Evolutionary conservation across 2,797 vertebrate species (phyloP).

Genomic region (Triplophysa yarkandensis): DNA sequence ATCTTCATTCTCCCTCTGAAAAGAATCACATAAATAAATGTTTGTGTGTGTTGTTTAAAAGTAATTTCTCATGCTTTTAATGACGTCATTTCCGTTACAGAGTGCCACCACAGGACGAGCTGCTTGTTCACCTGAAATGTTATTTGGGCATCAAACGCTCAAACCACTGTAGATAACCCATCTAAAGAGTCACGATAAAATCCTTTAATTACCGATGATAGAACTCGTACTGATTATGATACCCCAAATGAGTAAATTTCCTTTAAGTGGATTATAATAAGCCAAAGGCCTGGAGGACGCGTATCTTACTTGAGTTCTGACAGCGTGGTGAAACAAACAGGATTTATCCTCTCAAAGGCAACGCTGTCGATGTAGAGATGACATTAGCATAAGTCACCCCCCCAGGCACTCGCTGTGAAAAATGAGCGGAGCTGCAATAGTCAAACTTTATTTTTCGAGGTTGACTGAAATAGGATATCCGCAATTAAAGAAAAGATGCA

Average conservation of each 20-base stretch:
- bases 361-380: slow-evolving; percentile 57
- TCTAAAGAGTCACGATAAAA: slow-evolving; percentile 39
- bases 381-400: slow-evolving; percentile 63
- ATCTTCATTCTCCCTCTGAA: too few species aligned
- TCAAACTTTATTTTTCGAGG: slow-evolving; percentile 59
- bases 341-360: slow-evolving; percentile 52
- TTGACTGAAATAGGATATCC: slow-evolving; percentile 47
- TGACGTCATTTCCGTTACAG: slow-evolving; percentile 6
- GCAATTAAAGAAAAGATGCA: slow-evolving; percentile 44
- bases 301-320: slow-evolving; percentile 55
- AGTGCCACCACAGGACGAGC: slow-evolving; percentile 3
- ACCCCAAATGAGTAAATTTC: slow-evolving; percentile 38
- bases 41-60: not conserved
- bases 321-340: slow-evolving; percentile 57
- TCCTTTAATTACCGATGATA: slow-evolving; percentile 49
- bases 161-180: slow-evolving; percentile 26
- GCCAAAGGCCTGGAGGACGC: slow-evolving; percentile 53
- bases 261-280: slow-evolving; percentile 56
- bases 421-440: slow-evolving; percentile 53
- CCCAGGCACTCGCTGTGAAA: slow-evolving; percentile 49
- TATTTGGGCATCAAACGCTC: slow-evolving; percentile 49
- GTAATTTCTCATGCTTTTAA: slow-evolving; percentile 1
- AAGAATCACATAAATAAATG: not conserved
- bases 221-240: slow-evolving; percentile 35
- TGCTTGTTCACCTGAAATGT: slow-evolving; percentile 41